A percentile compares a stretch with the other conserved stretches of the same genome.
These are phyloP conservation scores for Psilanteris sp. DNA, from an alignment of 1,140 invertebrate species.

Conservation along the genomic window DNA sequence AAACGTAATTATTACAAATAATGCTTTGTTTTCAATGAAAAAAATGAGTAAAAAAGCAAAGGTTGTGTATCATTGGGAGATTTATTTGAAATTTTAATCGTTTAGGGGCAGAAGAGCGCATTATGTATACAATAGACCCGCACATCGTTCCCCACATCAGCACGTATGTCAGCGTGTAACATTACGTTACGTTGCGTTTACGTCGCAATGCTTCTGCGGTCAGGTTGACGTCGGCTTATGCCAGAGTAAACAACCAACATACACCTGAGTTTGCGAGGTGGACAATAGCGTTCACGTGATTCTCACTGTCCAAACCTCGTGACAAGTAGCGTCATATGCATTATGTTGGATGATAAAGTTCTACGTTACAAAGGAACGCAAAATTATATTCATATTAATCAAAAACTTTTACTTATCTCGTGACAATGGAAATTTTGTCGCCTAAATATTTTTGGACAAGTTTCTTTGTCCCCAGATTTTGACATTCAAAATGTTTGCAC, in stretches of 20 bases:
- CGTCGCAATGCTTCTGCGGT: slow-evolving; percentile 53
- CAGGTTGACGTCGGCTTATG: slow-evolving; percentile 60
- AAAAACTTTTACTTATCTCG: slow-evolving; percentile 49
- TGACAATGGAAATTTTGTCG: slow-evolving; percentile 3
- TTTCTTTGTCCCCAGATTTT: too few species aligned
- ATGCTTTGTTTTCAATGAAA: slow-evolving; percentile 18
- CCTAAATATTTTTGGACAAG: slow-evolving; percentile 23
- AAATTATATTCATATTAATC: slow-evolving; percentile 53
- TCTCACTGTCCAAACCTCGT: slow-evolving; percentile 58
- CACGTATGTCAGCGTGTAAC: slow-evolving; percentile 60
- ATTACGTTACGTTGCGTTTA: slow-evolving; percentile 60
- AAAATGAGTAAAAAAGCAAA: slow-evolving; percentile 18
- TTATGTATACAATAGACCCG: slow-evolving; percentile 52
- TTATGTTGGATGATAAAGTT: slow-evolving; percentile 57
- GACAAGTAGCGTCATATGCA: slow-evolving; percentile 60
- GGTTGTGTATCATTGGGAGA: slow-evolving; percentile 30
- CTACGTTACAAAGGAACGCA: slow-evolving; percentile 37
- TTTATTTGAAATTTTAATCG: slow-evolving; percentile 59
- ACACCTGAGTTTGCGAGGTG: slow-evolving; percentile 54
- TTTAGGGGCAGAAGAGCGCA: slow-evolving; percentile 15
- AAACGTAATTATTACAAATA: too few species aligned
- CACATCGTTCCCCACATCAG: slow-evolving; percentile 60
- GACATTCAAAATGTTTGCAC: too few species aligned
- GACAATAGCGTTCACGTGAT: slow-evolving; percentile 61
- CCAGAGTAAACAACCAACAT: slow-evolving; percentile 35